These are phyloP conservation scores for Eupithecia exiguata DNA, from an alignment of 2,888 invertebrate species.

Conservation along the genomic window DNA sequence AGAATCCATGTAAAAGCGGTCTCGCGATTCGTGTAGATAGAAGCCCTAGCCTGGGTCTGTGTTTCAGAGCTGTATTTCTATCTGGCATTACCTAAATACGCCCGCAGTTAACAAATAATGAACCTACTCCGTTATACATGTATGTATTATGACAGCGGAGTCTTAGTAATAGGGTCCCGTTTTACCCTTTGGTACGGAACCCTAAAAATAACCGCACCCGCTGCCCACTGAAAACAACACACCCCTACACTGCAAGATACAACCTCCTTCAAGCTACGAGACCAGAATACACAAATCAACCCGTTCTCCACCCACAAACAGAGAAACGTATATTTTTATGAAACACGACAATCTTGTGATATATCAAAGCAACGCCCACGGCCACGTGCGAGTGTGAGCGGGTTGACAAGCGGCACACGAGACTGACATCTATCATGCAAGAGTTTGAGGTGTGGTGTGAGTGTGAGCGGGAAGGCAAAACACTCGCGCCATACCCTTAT, in stretches of 20 bases:
- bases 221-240: background rate
- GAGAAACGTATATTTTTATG: slow-evolving; percentile 2
- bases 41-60: too few species aligned
- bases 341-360: slow-evolving; percentile 18
- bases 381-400: slow-evolving; percentile 26
- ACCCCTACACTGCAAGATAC: background rate
- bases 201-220: too few species aligned
- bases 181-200: too few species aligned
- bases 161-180: too few species aligned
- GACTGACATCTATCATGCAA: slow-evolving; percentile 1
- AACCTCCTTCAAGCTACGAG: background rate
- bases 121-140: too few species aligned
- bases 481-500: background rate
- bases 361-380: slow-evolving; percentile 19
- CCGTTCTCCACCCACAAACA: background rate
- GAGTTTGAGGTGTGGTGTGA: background rate
- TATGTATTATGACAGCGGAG: too few species aligned
- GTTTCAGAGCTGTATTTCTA: too few species aligned
- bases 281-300: background rate
- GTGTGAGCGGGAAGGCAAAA: background rate
- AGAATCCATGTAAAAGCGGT: too few species aligned
- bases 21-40: too few species aligned
- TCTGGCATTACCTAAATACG: too few species aligned
- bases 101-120: too few species aligned
- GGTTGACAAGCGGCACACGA: background rate